A percentile compares a stretch with the other conserved stretches of the same genome.
Conservation (phyloP, 2,113 vertebrate species). For the Ivindomyrus marchei region DNA sequence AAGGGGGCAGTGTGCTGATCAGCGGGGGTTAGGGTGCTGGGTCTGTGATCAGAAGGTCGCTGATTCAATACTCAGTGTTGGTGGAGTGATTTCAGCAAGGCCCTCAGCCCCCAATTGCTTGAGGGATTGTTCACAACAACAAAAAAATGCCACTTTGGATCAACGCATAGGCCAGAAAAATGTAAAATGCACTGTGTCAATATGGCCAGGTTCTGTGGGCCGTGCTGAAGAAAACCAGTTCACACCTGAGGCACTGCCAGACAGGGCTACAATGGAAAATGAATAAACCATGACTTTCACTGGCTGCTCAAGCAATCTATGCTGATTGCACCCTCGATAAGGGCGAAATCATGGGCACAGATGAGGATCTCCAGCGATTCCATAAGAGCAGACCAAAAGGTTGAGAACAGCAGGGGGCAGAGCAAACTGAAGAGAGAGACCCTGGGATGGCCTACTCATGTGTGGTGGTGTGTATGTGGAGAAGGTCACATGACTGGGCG, state of each 20-base stretch:
- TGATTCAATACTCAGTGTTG: not conserved
- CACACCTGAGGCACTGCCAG: not conserved
- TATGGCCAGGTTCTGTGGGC: not conserved
- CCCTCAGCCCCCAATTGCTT: not conserved
- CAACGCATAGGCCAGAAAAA: not conserved
- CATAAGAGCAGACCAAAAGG: not conserved
- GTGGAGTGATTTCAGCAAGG: not conserved
- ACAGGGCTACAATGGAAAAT: not conserved
- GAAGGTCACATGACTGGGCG: not conserved
- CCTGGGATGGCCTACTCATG: not conserved
- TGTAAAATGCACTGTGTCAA: not conserved
- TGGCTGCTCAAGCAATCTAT: not conserved
- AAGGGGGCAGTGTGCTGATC: not conserved
- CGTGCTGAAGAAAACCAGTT: not conserved
- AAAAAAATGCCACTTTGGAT: not conserved
- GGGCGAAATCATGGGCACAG: not conserved
- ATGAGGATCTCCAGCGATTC: not conserved
- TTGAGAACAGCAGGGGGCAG: not conserved
- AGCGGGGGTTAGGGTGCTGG: not conserved
- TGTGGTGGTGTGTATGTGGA: not conserved
- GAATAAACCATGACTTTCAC: not conserved
- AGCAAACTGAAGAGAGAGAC: not conserved
- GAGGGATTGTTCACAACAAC: not conserved
- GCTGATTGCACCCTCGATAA: not conserved
- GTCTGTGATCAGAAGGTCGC: not conserved